Evolutionary conservation across 2,113 vertebrate genomes (phyloP), one percentile per base, ranked within the genome.

Genomic region (Jacana jacana): DNA sequence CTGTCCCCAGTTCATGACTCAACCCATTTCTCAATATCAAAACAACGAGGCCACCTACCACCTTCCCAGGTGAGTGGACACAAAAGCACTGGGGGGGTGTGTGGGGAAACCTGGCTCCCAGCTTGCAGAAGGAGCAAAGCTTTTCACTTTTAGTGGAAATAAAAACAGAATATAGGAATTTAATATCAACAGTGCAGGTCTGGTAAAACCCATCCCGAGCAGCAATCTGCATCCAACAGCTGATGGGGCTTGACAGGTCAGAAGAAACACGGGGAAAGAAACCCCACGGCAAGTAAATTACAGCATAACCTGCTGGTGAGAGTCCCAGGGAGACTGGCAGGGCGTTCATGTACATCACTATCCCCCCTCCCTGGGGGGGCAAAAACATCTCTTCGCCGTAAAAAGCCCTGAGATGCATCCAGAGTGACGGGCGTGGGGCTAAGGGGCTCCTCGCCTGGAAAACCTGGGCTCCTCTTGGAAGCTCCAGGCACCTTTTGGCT

Each of bases 351-450:
- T 23, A 27, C 55, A 76, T 69, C 49, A 6, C 17, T 7, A 23
- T 9, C 25, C 25, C 54, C 7, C 42, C 16, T 12, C 6, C 55
- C 51, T 27, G 4, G 16, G 8, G 8, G 10, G 15, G 25, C 19
- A 55, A 44, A 65, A 65, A 39, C 2, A 24, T 10, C 9, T n/a
- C 58, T 58, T 60, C 1, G 0, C 39, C 23, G 0, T 14, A 58
- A 52, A 16, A 19, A 30, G 66, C 44, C n/a, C 28, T 10, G 5
- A 30, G 49, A 15, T 10, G 8, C 11, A 20, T 4, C 13, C 42
- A 3, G 9, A 11, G 40, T 0, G 0, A 60, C 4, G 1, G 1
- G 30, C 2, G 2, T 22, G 5, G 40, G 25, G 49, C 25, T 33
- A 10, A 57, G 49, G 25, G 8, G 35, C 51, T 19, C 37, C 65